Conservation (phyloP, 2,113 vertebrate genomes). For the Crotalus viridis region DNA sequence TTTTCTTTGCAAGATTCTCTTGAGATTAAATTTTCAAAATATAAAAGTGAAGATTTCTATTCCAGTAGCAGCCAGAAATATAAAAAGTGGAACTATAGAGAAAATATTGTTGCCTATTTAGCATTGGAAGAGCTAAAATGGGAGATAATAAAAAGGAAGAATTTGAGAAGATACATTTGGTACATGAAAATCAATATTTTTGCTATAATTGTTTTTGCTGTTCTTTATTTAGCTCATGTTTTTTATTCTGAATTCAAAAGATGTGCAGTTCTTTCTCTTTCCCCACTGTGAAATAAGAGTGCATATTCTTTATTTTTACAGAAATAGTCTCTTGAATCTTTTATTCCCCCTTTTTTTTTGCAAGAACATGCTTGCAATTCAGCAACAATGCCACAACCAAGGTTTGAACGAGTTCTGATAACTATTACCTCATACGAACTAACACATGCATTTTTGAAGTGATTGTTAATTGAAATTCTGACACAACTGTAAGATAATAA, state of each 20-base stretch:
- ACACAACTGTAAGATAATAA: not conserved
- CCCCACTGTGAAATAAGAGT: constrained; percentile 8
- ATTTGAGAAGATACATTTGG: not conserved
- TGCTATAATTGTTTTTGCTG: not conserved
- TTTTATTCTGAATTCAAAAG: not conserved
- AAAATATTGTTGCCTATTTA: not conserved
- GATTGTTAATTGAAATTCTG: not conserved
- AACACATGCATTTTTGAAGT: constrained; percentile 20
- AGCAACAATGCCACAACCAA: not conserved
- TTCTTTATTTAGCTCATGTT: not conserved
- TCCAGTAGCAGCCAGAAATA: not conserved
- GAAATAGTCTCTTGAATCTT: not conserved
- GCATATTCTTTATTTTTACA: not conserved
- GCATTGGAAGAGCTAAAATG: not conserved
- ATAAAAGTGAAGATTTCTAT: not conserved
- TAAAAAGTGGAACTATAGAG: not conserved
- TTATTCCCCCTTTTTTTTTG: not conserved
- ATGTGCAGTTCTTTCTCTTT: not conserved
- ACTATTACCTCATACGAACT: not conserved
- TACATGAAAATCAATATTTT: accelerated
- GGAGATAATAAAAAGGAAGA: not conserved
- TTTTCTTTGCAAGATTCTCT: not conserved
- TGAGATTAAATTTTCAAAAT: not conserved
- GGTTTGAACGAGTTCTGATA: not conserved
- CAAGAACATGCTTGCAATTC: not conserved